These are phyloP conservation scores for Ceratina australensis DNA, from an alignment of 1,140 invertebrate species.

Conservation along the genomic window DNA sequence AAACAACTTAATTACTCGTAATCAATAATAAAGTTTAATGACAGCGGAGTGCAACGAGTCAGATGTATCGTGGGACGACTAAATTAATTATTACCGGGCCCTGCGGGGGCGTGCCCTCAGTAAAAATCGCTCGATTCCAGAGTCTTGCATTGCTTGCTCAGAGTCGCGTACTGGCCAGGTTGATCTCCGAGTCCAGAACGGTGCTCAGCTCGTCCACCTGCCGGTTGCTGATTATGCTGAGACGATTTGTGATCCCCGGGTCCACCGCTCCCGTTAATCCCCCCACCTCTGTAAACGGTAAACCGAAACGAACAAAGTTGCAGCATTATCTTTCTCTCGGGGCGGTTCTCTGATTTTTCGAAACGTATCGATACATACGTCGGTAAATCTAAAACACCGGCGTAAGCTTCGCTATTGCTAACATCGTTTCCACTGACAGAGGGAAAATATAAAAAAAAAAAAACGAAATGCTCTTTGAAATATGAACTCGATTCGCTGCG, in stretches of 20 bases:
- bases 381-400: too few species aligned
- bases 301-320: constrained; percentile 73
- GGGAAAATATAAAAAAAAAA: not conserved
- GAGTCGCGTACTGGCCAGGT: constrained; percentile 91
- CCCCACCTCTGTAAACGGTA: constrained; percentile 78
- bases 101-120: constrained; percentile 86
- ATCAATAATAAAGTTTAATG: too few species aligned
- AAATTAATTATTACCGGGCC: constrained; percentile 70
- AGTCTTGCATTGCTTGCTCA: constrained; percentile 96
- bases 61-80: too few species aligned
- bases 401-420: too few species aligned
- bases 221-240: constrained; percentile 79
- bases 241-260: constrained; percentile 76
- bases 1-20: too few species aligned
- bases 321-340: constrained; percentile 69
- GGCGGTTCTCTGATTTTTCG: constrained; percentile 20
- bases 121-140: constrained; percentile 96
- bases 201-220: constrained; percentile 79
- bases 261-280: constrained; percentile 77
- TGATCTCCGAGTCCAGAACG: constrained; percentile 79
- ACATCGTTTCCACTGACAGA: not conserved
- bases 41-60: too few species aligned
- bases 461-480: not conserved
- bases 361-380: constrained; percentile 1
- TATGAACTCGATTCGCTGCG: not conserved